Base-by-base conservation (phyloP, 92 coral and sea anemone species). In the Actinernus sp. region DNA sequence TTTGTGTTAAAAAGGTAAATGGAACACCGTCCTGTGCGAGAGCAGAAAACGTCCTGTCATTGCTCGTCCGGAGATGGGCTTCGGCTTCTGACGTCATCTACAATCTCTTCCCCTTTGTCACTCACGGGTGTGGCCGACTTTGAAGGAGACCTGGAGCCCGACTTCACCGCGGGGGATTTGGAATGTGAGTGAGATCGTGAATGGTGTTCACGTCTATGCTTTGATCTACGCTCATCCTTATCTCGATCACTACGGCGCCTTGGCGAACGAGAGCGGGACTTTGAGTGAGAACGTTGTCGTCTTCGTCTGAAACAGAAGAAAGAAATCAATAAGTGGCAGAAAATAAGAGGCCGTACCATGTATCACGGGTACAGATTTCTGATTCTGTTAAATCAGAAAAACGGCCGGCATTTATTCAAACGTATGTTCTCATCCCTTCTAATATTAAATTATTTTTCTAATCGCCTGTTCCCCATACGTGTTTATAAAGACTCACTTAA, bases 251-350 rank as follows among this genome's bases (percentile, higher is more conserved):
- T 65, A 20, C 57, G 76, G 3, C 65, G 78, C 54, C 17, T 75
- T 39, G 97, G 97, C 10, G 87, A 86, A 40, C 78, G 97, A 1
- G 97, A 90, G 24, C 41, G 84, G 56, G 97, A 90, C 44, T 68
- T 47, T 7, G 97, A 81, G 66, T 54, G 61, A 25, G 97, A 90
- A 20, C 87, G 73, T 36, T 71, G 91, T 27, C 84, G 93, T 3
- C 86, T 82, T 7, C 93, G 85, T 45, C 97, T 90, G 57, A 14
- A n/a, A n/a, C n/a, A n/a, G n/a, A n/a, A n/a, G n/a, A n/a, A n/a
- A n/a, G n/a, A n/a, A n/a, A n/a, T n/a, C n/a, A n/a, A n/a, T n/a
- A n/a, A n/a, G n/a, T n/a, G n/a, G n/a, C n/a, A n/a, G n/a, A n/a
- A n/a, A n/a, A n/a, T n/a, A n/a, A n/a, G n/a, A n/a, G n/a, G n/a